phyloP scores from a whole-genome alignment of 2,888 invertebrate species.

The Terebella lapidaria region DNA sequence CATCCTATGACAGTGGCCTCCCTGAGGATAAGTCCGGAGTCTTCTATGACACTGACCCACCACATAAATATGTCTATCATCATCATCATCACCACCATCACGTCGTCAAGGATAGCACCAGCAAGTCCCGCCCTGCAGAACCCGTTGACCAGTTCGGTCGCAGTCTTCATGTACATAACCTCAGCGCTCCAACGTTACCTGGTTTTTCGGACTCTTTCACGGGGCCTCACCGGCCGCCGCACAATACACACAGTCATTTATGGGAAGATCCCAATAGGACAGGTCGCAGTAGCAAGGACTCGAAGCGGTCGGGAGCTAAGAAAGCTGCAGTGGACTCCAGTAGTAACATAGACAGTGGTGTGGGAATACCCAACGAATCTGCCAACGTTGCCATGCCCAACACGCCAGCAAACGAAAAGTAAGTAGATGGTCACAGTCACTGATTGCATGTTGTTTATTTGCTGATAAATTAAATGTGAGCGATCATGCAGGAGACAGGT shows the following conservation, averaged over 20 bases:
- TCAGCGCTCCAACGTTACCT: not conserved
- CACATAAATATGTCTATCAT: not conserved
- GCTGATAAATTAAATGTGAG: no score
- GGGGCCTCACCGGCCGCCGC: not conserved
- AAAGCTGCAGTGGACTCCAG: not conserved
- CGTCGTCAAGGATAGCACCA: not conserved
- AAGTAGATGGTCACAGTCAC: not conserved
- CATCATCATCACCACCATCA: conserved; percentile 1
- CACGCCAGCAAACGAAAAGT: not conserved
- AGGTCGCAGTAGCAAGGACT: not conserved
- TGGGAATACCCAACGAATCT: not conserved
- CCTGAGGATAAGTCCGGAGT: not conserved
- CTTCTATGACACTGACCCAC: not conserved
- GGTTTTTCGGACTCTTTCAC: not conserved
- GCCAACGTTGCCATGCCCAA: not conserved
- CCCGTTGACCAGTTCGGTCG: not conserved
- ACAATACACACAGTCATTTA: not conserved
- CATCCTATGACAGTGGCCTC: not conserved
- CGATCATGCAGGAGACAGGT: no score
- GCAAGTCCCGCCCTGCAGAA: not conserved
- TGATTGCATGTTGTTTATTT: no score
- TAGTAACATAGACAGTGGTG: not conserved
- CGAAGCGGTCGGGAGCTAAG: not conserved
- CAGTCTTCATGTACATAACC: not conserved
- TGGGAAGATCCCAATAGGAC: not conserved